Percentiles rank a stretch among this genome's conserved stretches.
These are phyloP conservation scores for Helicoverpa armigera DNA, from an alignment of 1,140 invertebrate species.

Conservation along the genomic window DNA sequence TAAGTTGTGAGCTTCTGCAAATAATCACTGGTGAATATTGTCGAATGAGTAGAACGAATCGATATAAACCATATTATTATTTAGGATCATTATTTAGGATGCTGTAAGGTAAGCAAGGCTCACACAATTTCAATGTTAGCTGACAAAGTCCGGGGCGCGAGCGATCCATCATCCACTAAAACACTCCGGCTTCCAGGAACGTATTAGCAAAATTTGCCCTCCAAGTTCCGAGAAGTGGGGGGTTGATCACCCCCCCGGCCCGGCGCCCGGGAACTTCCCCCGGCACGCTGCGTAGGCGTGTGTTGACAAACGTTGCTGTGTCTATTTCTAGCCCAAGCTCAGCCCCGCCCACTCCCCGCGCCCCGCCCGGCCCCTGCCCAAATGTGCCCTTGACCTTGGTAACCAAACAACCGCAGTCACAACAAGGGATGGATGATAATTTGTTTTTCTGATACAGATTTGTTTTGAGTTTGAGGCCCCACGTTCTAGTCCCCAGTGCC, in stretches of 20 bases:
- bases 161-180: slow-evolving; percentile 37
- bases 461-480: slow-evolving; percentile 28
- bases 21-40: too few relatives aligned
- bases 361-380: slow-evolving; percentile 57
- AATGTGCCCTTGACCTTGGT: slow-evolving; percentile 80
- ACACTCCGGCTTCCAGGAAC: slow-evolving; percentile 42
- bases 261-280: slow-evolving; percentile 35
- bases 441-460: slow-evolving; percentile 58
- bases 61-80: too few relatives aligned
- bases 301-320: slow-evolving; percentile 81
- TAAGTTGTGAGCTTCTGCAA: too few relatives aligned
- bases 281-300: slow-evolving; percentile 72
- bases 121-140: slow-evolving; percentile 34
- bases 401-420: slow-evolving; percentile 84
- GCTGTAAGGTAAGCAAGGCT: not conserved
- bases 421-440: slow-evolving; percentile 71
- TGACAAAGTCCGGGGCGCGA: slow-evolving; percentile 11
- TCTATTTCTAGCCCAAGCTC: slow-evolving; percentile 78
- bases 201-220: slow-evolving; percentile 44
- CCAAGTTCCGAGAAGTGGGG: slow-evolving; percentile 23
- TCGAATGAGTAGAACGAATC: too few relatives aligned
- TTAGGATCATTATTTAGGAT: not conserved
- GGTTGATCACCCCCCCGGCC: not conserved
- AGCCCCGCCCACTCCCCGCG: slow-evolving; percentile 64
- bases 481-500: not conserved